These are phyloP conservation scores for Phrixothrix hirtus DNA, from an alignment of 2,888 invertebrate genomes.

Conservation along the genomic window DNA sequence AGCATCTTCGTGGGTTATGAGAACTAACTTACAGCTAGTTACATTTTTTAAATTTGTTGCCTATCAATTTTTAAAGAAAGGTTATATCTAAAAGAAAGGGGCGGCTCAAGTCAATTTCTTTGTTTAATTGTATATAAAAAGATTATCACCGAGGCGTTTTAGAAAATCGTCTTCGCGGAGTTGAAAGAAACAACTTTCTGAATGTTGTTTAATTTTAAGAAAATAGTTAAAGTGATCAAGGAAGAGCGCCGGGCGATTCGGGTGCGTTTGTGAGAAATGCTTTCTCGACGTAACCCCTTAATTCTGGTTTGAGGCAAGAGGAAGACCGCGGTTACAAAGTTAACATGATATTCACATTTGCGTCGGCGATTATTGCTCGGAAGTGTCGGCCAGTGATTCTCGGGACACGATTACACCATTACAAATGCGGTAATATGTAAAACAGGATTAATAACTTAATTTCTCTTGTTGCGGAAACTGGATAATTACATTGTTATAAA, in stretches of 20 bases:
- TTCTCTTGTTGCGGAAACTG: constrained; percentile 36
- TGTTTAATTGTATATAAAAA: background rate
- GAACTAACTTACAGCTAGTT: too few species aligned
- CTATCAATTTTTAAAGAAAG: too few species aligned
- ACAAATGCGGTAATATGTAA: constrained; percentile 45
- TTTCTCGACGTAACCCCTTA: constrained; percentile 23
- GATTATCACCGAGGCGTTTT: background rate
- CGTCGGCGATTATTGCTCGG: constrained; percentile 43
- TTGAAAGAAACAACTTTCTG: background rate
- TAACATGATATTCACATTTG: constrained; percentile 51
- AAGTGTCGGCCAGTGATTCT: constrained; percentile 37
- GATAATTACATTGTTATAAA: constrained; percentile 35
- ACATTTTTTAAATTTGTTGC: too few species aligned
- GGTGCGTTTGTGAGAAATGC: constrained; percentile 20
- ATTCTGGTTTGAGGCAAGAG: constrained; percentile 25
- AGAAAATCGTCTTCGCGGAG: background rate
- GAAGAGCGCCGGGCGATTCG: constrained; percentile 1
- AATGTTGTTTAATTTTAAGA: background rate
- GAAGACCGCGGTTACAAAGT: constrained; percentile 30
- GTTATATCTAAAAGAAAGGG: too few species aligned
- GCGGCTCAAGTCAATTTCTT: too few species aligned
- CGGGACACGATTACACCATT: constrained; percentile 45
- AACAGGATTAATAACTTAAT: constrained; percentile 50
- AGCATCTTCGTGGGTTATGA: too few species aligned
- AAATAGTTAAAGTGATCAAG: constrained; percentile 1